These are phyloP conservation scores for Gryllus bimaculatus DNA, from an alignment of 1,140 invertebrate genomes.

Conservation along the genomic window DNA sequence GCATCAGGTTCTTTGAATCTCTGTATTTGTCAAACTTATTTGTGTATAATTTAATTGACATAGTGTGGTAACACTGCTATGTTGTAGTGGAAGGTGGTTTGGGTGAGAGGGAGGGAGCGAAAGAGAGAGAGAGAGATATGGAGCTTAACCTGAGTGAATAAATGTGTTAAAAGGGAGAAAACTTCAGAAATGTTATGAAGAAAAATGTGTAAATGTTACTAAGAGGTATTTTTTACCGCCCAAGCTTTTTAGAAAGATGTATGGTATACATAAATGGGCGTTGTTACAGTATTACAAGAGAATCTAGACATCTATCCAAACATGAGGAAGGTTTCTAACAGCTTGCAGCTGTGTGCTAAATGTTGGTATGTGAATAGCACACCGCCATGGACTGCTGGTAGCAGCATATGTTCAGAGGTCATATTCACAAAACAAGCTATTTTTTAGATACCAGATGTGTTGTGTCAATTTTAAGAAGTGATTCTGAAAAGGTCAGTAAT, in stretches of 20 bases:
- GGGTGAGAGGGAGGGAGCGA: background rate
- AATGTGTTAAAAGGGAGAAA: background rate
- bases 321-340: background rate
- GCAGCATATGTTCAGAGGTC: background rate
- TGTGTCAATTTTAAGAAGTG: background rate
- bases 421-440: background rate
- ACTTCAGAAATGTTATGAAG: background rate
- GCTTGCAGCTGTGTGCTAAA: background rate
- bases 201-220: background rate
- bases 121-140: background rate
- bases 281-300: constrained; percentile 14
- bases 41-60: background rate
- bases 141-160: background rate
- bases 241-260: constrained; percentile 10
- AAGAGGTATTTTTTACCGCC: constrained; percentile 14
- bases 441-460: background rate
- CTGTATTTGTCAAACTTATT: background rate
- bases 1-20: background rate
- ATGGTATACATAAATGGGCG: background rate
- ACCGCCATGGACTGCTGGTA: background rate
- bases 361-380: background rate
- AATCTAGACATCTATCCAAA: constrained; percentile 5
- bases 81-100: constrained; percentile 6
- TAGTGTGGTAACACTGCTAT: background rate
- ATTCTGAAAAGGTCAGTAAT: background rate